Evolutionary conservation across 2,113 vertebrate genomes (phyloP).

Genomic region (Limnothrissa miodon): DNA sequence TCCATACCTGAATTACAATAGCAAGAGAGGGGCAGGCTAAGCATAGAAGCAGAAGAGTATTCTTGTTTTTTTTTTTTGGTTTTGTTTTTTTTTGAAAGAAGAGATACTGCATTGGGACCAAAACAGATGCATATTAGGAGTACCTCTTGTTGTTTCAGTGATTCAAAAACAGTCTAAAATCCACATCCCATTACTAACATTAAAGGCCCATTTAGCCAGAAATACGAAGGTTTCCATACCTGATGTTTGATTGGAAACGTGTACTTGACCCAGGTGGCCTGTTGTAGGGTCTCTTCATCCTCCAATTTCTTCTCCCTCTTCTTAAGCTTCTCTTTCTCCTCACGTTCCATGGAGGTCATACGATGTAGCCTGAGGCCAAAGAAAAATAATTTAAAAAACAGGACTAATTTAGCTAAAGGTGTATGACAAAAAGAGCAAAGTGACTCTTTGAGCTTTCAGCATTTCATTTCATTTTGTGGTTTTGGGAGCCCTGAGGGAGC

Average conservation of each 20-base stretch:
- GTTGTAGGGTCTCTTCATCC: slow-evolving; percentile 94
- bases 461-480: neutral
- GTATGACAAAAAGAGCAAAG: slow-evolving; percentile 28
- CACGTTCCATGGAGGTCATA: slow-evolving; percentile 94
- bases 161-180: neutral
- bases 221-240: slow-evolving; percentile 61
- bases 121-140: neutral
- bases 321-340: slow-evolving; percentile 95
- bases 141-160: neutral
- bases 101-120: neutral
- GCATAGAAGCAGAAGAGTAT: neutral
- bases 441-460: slow-evolving; percentile 36
- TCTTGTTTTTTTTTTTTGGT: neutral
- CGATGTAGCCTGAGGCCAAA: slow-evolving; percentile 65
- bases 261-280: slow-evolving; percentile 97
- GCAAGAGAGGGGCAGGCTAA: slow-evolving; percentile 15
- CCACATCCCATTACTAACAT: no score
- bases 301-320: slow-evolving; percentile 94
- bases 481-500: neutral
- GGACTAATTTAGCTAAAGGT: slow-evolving; percentile 11
- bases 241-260: slow-evolving; percentile 96
- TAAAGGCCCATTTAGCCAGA: neutral
- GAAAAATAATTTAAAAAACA: neutral
- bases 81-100: neutral
- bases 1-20: slow-evolving; percentile 84